Base-by-base conservation (phyloP, 1,140 invertebrate genomes). In the Sinella curviseta region DNA sequence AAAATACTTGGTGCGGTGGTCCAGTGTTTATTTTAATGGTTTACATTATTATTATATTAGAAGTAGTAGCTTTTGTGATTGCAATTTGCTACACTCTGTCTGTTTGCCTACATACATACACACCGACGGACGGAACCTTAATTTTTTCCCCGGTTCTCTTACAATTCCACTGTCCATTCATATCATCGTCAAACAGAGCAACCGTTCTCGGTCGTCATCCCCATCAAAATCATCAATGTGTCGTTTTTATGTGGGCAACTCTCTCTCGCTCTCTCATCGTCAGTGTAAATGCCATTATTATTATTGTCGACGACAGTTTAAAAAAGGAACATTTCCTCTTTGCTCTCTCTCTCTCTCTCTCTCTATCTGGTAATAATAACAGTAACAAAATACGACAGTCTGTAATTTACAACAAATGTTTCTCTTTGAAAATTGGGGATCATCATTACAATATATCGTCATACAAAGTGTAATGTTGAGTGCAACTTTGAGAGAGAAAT, bases 11-110 rank as follows among this genome's bases (percentile, higher is more conserved):
- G 57, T 26, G 24, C 28, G 30, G 8, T 31, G 3, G 65, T 70
- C 31, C 24, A 70, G 26, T 70, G 65, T 70, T 70, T 70, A 70
- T 31, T 70, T 70, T 70, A 70, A 70, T 31, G 30, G 65, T 33
- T 70, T 70, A 12, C 26, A 65, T 65, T 17, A 65, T 12, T 48
- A 48, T 48, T 48, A 48, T 20, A 8, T 20, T 12, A 20, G 39
- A 48, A 48, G 39, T 48, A 12, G 8, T 48, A 48, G 8, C 20
- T 48, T 20, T 48, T n/a, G 26, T 65, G 57, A 4, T 65, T 26
- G 57, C 57, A 65, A 26, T 65, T 65, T 65, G 57, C 57, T 65
- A 8, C 57, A 16, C 26, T 4, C 24, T 65, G 14, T 65, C 57
- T 65, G 24, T n/a, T 65, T 8, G 8, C 26, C 8, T 48, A 12